Conservation (phyloP, 2,113 vertebrate species). For the Sceloporus tristichus region DNA sequence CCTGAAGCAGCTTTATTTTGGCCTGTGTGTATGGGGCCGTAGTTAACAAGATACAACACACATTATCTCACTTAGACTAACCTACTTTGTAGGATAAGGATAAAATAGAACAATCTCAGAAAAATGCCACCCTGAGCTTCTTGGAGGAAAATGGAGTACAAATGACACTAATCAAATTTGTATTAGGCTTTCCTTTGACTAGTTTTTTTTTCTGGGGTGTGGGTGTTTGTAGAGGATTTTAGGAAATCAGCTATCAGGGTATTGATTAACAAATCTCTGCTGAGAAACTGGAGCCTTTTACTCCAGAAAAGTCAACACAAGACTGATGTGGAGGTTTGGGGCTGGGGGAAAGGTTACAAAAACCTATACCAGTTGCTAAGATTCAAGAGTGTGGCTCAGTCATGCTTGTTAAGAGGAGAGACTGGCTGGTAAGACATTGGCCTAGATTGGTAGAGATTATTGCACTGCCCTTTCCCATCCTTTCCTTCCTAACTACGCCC, state of each 20-base stretch:
- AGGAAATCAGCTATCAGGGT: neutral
- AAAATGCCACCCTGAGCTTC: neutral
- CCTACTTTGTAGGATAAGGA: neutral
- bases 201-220: too few species aligned
- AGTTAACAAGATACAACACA: too few species aligned
- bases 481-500: too few species aligned
- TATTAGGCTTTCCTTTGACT: neutral
- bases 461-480: too few species aligned
- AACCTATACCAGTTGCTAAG: neutral
- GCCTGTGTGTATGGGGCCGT: too few species aligned
- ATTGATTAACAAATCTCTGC: neutral
- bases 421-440: neutral
- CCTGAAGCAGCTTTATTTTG: too few species aligned
- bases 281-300: neutral
- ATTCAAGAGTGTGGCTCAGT: neutral
- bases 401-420: neutral
- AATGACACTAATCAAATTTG: neutral
- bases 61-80: too few species aligned
- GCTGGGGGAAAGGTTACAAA: too few species aligned
- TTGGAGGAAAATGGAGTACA: neutral
- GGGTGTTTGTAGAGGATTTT: neutral
- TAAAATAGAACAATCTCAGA: neutral
- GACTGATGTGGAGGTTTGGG: neutral
- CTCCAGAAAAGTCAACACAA: neutral
- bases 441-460: neutral